Conservation (phyloP, 2,888 invertebrate species). For the Empis stercorea region DNA sequence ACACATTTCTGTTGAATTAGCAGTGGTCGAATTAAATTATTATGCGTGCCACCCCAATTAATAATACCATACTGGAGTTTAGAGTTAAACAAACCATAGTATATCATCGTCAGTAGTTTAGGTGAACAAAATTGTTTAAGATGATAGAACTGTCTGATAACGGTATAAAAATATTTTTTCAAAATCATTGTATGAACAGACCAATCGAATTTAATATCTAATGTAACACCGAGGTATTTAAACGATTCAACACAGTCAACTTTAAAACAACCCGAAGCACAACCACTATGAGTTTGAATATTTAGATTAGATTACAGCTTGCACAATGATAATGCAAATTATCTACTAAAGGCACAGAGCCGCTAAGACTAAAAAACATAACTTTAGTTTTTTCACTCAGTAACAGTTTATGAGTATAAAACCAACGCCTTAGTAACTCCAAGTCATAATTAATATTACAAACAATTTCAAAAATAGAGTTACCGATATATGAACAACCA, state of each 20-base stretch:
- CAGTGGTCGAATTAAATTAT: too few species aligned
- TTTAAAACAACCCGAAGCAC: not conserved
- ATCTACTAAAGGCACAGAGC: not conserved
- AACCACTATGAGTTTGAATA: too few species aligned
- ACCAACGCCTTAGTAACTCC: not conserved
- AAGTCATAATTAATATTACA: not conserved
- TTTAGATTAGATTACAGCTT: too few species aligned
- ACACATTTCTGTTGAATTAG: too few species aligned
- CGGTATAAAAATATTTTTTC: not conserved
- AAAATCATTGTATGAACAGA: not conserved
- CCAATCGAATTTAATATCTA: not conserved
- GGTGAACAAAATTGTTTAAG: not conserved
- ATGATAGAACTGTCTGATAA: not conserved
- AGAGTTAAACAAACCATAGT: not conserved
- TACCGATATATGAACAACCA: not conserved
- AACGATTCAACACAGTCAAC: not conserved
- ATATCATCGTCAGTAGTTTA: not conserved
- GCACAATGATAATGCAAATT: not conserved
- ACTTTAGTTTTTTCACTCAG: constrained; percentile 1
- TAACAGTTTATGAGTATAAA: not conserved
- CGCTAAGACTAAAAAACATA: not conserved
- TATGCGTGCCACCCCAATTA: not conserved
- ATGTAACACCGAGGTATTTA: not conserved
- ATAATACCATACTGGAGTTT: not conserved
- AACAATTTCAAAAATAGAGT: not conserved